Evolutionary conservation across 2,888 invertebrate species (phyloP).

Genomic region (Dromius quadrimaculatus): DNA sequence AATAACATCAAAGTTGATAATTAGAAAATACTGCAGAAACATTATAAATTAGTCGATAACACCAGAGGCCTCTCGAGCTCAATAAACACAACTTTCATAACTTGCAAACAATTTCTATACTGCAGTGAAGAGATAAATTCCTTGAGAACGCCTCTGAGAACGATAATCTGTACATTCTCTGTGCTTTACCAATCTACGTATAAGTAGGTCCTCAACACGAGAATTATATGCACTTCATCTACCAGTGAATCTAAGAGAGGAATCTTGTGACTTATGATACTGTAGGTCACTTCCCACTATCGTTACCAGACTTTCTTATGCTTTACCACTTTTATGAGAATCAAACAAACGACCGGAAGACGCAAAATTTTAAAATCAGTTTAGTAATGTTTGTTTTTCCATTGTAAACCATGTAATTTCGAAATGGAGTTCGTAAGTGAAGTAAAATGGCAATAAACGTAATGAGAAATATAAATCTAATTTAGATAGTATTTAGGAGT

Average conservation of each 20-base stretch:
- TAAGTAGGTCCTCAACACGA: conserved; percentile 40
- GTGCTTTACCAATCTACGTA: conserved; percentile 11
- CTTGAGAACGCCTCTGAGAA: neutral
- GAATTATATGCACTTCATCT: conserved; percentile 27
- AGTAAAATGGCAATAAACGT: conserved; percentile 21
- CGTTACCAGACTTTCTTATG: conserved; percentile 1
- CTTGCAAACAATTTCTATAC: neutral
- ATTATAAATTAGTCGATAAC: too few relatives aligned
- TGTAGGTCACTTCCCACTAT: conserved; percentile 26
- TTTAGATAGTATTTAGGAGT: neutral
- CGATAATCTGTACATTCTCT: too few relatives aligned
- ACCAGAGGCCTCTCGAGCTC: neutral
- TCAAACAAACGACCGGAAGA: neutral
- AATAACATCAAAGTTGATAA: too few relatives aligned
- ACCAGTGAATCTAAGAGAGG: conserved; percentile 10
- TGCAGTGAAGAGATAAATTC: neutral
- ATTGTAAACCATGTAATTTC: conserved; percentile 13
- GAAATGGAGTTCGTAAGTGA: conserved; percentile 23
- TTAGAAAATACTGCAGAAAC: too few relatives aligned
- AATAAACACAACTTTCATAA: neutral
- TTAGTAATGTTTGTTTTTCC: conserved; percentile 1
- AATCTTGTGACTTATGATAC: too few relatives aligned
- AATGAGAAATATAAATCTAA: conserved; percentile 31
- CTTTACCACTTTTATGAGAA: conserved; percentile 16
- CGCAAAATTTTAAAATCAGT: conserved; percentile 4